Evolutionary conservation across 2,888 invertebrate genomes (phyloP).

Genomic region (Odontomyia ornata): DNA sequence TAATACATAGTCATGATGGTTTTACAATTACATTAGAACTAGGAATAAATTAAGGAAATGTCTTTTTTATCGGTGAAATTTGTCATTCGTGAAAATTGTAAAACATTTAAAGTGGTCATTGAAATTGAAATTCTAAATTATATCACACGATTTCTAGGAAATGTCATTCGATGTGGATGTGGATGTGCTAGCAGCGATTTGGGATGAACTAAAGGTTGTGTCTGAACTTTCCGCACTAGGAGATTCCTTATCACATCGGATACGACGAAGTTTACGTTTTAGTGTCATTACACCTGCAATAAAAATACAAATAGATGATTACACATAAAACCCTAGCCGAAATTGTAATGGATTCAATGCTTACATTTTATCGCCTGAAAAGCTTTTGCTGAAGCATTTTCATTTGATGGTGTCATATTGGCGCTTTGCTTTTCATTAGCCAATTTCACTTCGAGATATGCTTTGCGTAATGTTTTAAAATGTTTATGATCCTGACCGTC

Average conservation of each 20-base stretch:
- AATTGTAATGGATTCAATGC: not conserved
- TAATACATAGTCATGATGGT: not conserved
- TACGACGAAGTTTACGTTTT: constrained; percentile 63
- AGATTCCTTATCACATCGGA: constrained; percentile 62
- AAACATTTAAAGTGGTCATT: not conserved
- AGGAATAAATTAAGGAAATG: constrained; percentile 35
- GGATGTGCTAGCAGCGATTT: not conserved
- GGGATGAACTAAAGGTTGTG: not conserved
- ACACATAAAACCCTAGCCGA: not conserved
- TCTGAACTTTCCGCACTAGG: constrained; percentile 57
- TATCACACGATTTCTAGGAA: constrained; percentile 35
- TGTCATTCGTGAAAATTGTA: not conserved
- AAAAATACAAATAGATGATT: not conserved
- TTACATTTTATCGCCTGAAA: constrained; percentile 64
- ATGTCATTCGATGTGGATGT: not conserved
- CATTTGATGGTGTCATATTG: constrained; percentile 51
- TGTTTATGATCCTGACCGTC: constrained; percentile 62
- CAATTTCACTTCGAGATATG: constrained; percentile 62
- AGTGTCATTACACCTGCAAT: constrained; percentile 62
- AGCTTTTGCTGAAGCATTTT: constrained; percentile 60
- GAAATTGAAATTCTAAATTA: not conserved
- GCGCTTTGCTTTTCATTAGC: constrained; percentile 58
- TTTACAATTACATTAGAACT: not conserved
- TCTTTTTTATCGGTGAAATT: constrained; percentile 21
- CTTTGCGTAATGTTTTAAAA: constrained; percentile 60